These are phyloP conservation scores for Notechis scutatus DNA, from an alignment of 2,113 vertebrate genomes.

Conservation along the genomic window DNA sequence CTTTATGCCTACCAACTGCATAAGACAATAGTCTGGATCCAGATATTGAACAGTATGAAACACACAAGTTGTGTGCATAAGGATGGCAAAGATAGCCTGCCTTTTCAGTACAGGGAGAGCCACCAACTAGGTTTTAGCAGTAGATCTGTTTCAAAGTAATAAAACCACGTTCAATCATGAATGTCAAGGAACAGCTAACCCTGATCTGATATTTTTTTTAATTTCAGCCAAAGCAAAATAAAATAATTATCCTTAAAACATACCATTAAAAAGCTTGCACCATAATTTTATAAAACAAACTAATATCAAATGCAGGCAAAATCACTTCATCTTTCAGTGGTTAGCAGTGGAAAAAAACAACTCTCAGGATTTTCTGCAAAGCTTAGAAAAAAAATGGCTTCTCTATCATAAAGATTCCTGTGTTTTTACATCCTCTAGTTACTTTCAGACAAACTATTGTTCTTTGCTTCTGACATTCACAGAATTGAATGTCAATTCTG, in stretches of 20 bases:
- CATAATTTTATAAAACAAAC: slow-evolving; percentile 32
- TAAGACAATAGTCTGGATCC: background rate
- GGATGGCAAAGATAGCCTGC: background rate
- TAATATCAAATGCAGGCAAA: slow-evolving; percentile 32
- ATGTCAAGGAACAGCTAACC: slow-evolving; percentile 45
- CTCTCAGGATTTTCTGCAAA: slow-evolving; percentile 37
- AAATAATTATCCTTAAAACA: slow-evolving; percentile 41
- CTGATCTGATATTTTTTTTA: slow-evolving; percentile 37
- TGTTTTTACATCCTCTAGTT: slow-evolving; percentile 52
- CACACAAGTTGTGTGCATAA: background rate
- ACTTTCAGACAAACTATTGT: slow-evolving; percentile 41
- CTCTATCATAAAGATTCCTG: slow-evolving; percentile 34
- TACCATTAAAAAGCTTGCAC: slow-evolving; percentile 9
- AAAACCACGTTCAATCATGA: slow-evolving; percentile 32
- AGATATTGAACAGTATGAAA: slow-evolving; percentile 26
- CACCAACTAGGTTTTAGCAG: slow-evolving; percentile 37
- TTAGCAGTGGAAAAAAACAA: slow-evolving; percentile 33
- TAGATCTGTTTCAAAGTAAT: slow-evolving; percentile 38
- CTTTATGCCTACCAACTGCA: background rate
- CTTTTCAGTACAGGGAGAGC: slow-evolving; percentile 40
- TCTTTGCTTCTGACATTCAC: slow-evolving; percentile 43
- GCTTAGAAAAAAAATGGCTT: slow-evolving; percentile 41
- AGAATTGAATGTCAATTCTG: background rate
- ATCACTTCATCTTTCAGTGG: slow-evolving; percentile 27
- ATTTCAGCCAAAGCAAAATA: slow-evolving; percentile 35